phyloP scores from a whole-genome alignment of 2,113 vertebrate genomes.

The Chrysemys picta region DNA sequence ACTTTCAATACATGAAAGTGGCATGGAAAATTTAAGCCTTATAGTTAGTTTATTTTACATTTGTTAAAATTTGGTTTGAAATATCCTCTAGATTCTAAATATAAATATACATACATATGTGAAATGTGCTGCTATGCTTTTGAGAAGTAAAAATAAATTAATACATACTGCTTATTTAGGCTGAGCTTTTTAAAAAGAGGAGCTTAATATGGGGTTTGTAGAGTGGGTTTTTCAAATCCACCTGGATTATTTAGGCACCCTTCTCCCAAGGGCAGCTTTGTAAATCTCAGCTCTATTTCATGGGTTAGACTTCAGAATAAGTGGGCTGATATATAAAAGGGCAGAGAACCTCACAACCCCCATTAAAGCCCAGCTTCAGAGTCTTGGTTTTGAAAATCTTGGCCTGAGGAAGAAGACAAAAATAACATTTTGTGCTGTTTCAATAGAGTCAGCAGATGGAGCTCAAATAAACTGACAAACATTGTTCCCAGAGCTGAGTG shows the following conservation, averaged over 20 bases:
- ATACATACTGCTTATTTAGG: slow-evolving; percentile 11
- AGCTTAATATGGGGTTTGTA: not conserved
- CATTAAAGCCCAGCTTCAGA: not conserved
- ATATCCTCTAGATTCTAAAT: not conserved
- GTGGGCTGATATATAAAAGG: not conserved
- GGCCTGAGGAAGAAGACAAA: not conserved
- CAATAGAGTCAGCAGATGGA: not conserved
- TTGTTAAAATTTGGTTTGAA: slow-evolving; percentile 8
- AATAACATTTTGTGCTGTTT: not conserved
- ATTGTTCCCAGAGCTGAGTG: not conserved
- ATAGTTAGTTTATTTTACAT: not conserved
- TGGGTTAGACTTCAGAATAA: not conserved
- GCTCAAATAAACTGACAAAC: not conserved
- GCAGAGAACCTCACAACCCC: not conserved
- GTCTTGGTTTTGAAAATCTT: not conserved
- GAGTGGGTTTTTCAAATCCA: not conserved
- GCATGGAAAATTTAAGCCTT: not conserved
- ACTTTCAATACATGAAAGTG: not conserved
- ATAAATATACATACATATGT: not conserved
- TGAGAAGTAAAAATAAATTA: slow-evolving; percentile 36
- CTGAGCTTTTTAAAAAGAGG: slow-evolving; percentile 3
- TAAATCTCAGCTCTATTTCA: not conserved
- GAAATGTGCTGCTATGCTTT: not conserved
- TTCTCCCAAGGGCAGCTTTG: not conserved
- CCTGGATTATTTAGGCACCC: not conserved